Base-by-base conservation (phyloP, 2,113 vertebrate species). In the Solea senegalensis region DNA sequence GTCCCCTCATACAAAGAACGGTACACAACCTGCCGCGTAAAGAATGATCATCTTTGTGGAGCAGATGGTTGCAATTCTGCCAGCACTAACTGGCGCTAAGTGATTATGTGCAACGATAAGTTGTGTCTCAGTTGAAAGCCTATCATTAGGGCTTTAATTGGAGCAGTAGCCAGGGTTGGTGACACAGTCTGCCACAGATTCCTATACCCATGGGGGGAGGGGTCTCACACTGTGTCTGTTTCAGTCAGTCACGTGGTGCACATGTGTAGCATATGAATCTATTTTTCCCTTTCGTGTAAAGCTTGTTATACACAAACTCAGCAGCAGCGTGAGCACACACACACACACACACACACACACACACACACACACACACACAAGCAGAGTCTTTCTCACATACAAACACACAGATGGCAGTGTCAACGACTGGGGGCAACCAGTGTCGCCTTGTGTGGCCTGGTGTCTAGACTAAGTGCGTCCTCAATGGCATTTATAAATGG, bases 371-470 rank as follows among this genome's bases (percentile, higher is more conserved):
- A n/a, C n/a, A n/a, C n/a, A n/a, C n/a, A n/a, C n/a, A n/a, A n/a
- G n/a, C n/a, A n/a, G n/a, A n/a, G 7, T 52, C n/a, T 26, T 26
- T 52, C 16, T 52, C 16, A n/a, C 51, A 16, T n/a, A 52, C 51
- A 52, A 8, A 52, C n/a, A 85, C 82, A 83, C 89, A 92, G 79
- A 93, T 78, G 89, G 81, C 75, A 80, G 84, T 53, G 70, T 67
- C 82, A 66, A 40, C 68, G 76, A 82, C 87, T 82, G 60, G 69
- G 73, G 78, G 74, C 74, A 80, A 76, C 79, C 84, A 72, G 61
- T 71, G 82, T 84, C 89, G 71, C 81, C 80, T 74, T 92, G 93
- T 94, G 93, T 90, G 93, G 93, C 89, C 90, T 53, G 55, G 61
- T 46, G 90, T 92, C 89, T 92, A 91, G 87, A 92, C 90, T 61